Evolutionary conservation across 1,140 invertebrate species (phyloP).

Genomic region (Drosophila subpulchrella): DNA sequence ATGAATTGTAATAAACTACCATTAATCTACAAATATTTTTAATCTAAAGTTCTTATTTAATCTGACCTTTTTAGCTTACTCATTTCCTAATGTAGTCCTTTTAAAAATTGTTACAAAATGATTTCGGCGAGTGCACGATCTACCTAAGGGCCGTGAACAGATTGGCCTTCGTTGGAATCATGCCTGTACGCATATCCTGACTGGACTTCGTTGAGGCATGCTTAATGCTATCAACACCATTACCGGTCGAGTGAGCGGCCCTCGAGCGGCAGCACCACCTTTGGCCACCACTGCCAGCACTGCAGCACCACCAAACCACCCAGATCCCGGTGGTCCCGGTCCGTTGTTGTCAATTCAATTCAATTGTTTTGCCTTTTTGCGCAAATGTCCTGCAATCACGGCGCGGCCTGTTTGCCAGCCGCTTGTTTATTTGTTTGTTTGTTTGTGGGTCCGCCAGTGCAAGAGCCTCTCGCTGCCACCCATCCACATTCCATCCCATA

Average conservation of each 20-base stretch:
- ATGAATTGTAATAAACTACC: too few species aligned
- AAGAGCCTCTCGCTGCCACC: constrained; percentile 13
- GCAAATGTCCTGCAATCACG: constrained; percentile 77
- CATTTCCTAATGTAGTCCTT: too few species aligned
- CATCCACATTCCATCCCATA: background rate
- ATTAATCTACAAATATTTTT: too few species aligned
- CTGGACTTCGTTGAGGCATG: constrained; percentile 58
- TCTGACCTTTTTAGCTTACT: too few species aligned
- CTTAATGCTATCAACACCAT: constrained; percentile 79
- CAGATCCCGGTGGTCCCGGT: constrained; percentile 7
- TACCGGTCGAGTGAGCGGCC: constrained; percentile 60
- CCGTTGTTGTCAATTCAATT: constrained; percentile 71
- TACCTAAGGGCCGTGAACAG: constrained; percentile 33
- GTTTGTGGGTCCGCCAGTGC: constrained; percentile 43
- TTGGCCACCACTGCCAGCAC: constrained; percentile 2
- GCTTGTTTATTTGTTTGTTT: constrained; percentile 76
- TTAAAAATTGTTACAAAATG: too few species aligned
- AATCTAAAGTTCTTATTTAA: too few species aligned
- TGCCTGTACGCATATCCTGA: constrained; percentile 65
- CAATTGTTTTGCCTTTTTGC: constrained; percentile 81
- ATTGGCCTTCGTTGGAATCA: constrained; percentile 54
- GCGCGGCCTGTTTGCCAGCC: constrained; percentile 60
- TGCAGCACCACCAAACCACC: background rate
- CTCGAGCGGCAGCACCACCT: constrained; percentile 37
- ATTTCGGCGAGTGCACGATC: background rate